Evolutionary conservation across 2,797 vertebrate genomes (phyloP).

Genomic region (Melanitta fusca): DNA sequence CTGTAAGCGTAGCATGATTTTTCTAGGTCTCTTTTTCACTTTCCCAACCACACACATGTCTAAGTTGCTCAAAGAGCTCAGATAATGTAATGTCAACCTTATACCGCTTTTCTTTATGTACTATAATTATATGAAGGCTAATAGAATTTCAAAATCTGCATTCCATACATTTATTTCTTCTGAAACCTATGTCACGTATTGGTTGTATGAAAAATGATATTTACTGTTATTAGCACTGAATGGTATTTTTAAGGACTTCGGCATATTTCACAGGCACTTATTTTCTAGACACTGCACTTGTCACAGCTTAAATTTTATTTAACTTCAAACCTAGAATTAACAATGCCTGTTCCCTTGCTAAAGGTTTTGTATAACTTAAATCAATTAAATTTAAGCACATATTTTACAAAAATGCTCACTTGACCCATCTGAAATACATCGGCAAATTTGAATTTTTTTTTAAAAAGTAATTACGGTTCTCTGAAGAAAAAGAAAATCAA

Average conservation of each 20-base stretch:
- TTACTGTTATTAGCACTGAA: conserved; percentile 68
- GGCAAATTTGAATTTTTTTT: conserved; percentile 10
- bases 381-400: conserved; percentile 54
- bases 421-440: conserved; percentile 56
- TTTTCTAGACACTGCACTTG: conserved; percentile 69
- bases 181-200: conserved; percentile 60
- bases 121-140: conserved; percentile 68
- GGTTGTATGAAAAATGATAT: conserved; percentile 65
- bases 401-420: conserved; percentile 56
- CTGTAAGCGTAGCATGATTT: conserved; percentile 20
- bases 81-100: conserved; percentile 68
- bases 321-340: conserved; percentile 72
- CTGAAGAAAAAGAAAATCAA: conserved; percentile 41
- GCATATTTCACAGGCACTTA: conserved; percentile 70
- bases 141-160: conserved; percentile 74
- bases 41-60: conserved; percentile 44
- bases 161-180: conserved; percentile 72
- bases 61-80: conserved; percentile 64
- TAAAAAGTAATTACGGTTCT: conserved; percentile 34
- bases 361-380: conserved; percentile 65
- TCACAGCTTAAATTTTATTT: conserved; percentile 73
- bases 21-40: conserved; percentile 49
- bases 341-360: conserved; percentile 55
- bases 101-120: conserved; percentile 65
- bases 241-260: conserved; percentile 69